A percentile compares a stretch with the other conserved stretches of the same genome.
These are phyloP conservation scores for Zingel zingel DNA, from an alignment of 2,113 vertebrate species.

Conservation along the genomic window DNA sequence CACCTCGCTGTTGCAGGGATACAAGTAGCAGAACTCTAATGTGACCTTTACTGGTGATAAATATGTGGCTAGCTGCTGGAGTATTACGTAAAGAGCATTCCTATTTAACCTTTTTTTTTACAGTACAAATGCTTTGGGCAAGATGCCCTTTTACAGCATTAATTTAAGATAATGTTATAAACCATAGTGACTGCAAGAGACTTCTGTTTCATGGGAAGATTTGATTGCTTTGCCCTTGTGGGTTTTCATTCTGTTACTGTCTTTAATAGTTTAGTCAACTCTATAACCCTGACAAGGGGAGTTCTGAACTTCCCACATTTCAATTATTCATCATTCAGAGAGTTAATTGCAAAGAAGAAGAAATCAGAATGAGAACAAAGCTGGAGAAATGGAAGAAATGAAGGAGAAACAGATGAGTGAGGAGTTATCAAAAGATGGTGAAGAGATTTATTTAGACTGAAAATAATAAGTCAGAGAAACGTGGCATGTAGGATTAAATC, in stretches of 20 bases:
- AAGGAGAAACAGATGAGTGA: slow-evolving; percentile 7
- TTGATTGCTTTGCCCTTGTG: slow-evolving; percentile 51
- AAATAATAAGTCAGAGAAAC: slow-evolving; percentile 3
- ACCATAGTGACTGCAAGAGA: slow-evolving; percentile 37
- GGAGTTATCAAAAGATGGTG: slow-evolving; percentile 8
- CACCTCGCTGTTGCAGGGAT: slow-evolving; percentile 5
- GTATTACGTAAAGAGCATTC: slow-evolving; percentile 40
- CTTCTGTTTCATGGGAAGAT: slow-evolving; percentile 55
- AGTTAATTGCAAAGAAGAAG: slow-evolving; percentile 38
- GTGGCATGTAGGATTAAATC: slow-evolving; percentile 22
- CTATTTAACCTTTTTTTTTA: slow-evolving; percentile 54
- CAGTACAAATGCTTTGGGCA: slow-evolving; percentile 55
- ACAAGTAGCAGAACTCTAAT: slow-evolving; percentile 38
- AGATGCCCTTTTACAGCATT: slow-evolving; percentile 63
- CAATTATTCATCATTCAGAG: slow-evolving; percentile 52
- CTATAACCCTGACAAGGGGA: slow-evolving; percentile 22
- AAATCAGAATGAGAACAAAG: slow-evolving; percentile 16
- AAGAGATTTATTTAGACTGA: slow-evolving; percentile 12
- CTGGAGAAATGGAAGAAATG: background rate
- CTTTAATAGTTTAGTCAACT: slow-evolving; percentile 45
- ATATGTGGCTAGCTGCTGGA: slow-evolving; percentile 43
- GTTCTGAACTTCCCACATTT: slow-evolving; percentile 44
- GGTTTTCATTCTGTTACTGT: slow-evolving; percentile 34
- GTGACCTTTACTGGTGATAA: slow-evolving; percentile 63
- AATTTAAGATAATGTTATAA: slow-evolving; percentile 66